Percentiles rank a stretch among this genome's conserved stretches.
Evolutionary conservation across 2,797 vertebrate species (phyloP).

Genomic region (Etheostoma nigrum): DNA sequence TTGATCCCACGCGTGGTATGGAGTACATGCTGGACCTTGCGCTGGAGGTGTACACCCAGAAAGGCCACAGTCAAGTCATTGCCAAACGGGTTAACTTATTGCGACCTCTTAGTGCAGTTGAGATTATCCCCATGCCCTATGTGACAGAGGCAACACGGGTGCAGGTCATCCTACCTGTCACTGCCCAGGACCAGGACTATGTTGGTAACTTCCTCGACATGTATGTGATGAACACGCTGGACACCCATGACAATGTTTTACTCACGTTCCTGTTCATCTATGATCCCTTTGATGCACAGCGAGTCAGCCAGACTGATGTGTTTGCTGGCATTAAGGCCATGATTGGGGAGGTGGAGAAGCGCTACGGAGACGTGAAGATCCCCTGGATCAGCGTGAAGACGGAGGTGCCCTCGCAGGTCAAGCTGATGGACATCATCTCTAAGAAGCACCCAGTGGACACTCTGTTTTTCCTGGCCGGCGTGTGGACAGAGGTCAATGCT

Average conservation of each 20-base stretch:
- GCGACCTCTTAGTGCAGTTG: constrained; percentile 92
- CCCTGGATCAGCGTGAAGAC: constrained; percentile 96
- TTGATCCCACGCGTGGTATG: constrained; percentile 96
- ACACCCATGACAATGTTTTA: constrained; percentile 92
- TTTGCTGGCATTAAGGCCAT: constrained; percentile 93
- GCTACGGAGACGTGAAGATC: constrained; percentile 91
- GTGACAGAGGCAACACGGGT: constrained; percentile 96
- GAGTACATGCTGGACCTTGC: constrained; percentile 95
- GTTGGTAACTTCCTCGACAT: constrained; percentile 93
- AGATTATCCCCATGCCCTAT: constrained; percentile 98
- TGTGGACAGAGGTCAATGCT: constrained; percentile 92
- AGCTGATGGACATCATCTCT: constrained; percentile 97
- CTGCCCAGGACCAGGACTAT: constrained; percentile 87
- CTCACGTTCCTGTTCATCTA: constrained; percentile 95
- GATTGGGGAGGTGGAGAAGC: constrained; percentile 92
- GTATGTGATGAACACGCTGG: constrained; percentile 92
- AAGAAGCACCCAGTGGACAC: constrained; percentile 99
- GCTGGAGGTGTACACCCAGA: constrained; percentile 93
- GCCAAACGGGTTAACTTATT: constrained; percentile 92
- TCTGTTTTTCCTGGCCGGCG: constrained; percentile 92
- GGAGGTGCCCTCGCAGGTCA: constrained; percentile 94
- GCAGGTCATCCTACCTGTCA: constrained; percentile 94
- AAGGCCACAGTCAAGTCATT: constrained; percentile 91
- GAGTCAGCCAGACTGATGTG: constrained; percentile 90
- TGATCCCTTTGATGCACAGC: constrained; percentile 91